Evolutionary conservation across 2,797 vertebrate species (phyloP).

Genomic region (Sebastiscus tertius): DNA sequence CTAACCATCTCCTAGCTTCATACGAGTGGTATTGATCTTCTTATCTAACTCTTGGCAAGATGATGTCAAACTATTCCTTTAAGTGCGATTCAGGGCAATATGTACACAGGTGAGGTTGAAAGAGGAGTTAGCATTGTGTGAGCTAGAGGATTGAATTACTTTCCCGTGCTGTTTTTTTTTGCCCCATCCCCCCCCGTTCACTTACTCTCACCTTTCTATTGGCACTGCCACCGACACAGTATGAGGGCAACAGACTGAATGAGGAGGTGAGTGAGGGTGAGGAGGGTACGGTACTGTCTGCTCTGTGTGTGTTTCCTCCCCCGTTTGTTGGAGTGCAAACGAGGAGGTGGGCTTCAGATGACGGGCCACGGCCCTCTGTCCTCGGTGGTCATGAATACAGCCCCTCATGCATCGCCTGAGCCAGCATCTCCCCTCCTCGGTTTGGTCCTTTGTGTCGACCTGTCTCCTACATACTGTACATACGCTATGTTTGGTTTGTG

Average conservation of each 20-base stretch:
- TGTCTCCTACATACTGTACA: conserved; percentile 59
- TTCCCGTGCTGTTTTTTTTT: conserved; percentile 62
- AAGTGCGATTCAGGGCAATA: neutral
- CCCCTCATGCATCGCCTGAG: conserved; percentile 68
- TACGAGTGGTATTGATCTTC: neutral
- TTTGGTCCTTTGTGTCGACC: conserved; percentile 72
- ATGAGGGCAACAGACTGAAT: conserved; percentile 82
- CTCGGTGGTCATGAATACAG: conserved; percentile 46
- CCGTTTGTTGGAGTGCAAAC: conserved; percentile 68
- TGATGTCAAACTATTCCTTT: conserved; percentile 8
- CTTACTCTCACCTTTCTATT: conserved; percentile 84
- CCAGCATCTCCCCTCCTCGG: conserved; percentile 69
- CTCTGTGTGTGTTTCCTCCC: conserved; percentile 71
- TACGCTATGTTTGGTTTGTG: conserved; percentile 64
- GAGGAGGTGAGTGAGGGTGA: conserved; percentile 83
- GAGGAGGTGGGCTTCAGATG: conserved; percentile 64
- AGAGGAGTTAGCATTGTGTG: conserved; percentile 31
- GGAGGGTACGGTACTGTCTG: conserved; percentile 66
- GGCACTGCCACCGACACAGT: conserved; percentile 81
- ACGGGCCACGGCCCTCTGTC: conserved; percentile 45
- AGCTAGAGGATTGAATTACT: conserved; percentile 45
- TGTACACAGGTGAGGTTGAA: conserved; percentile 1
- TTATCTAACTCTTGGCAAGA: neutral
- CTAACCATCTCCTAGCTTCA: too few species aligned
- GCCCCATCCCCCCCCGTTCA: conserved; percentile 58